These are phyloP conservation scores for Calidris pygmaea DNA, from an alignment of 2,113 vertebrate genomes.

Conservation along the genomic window DNA sequence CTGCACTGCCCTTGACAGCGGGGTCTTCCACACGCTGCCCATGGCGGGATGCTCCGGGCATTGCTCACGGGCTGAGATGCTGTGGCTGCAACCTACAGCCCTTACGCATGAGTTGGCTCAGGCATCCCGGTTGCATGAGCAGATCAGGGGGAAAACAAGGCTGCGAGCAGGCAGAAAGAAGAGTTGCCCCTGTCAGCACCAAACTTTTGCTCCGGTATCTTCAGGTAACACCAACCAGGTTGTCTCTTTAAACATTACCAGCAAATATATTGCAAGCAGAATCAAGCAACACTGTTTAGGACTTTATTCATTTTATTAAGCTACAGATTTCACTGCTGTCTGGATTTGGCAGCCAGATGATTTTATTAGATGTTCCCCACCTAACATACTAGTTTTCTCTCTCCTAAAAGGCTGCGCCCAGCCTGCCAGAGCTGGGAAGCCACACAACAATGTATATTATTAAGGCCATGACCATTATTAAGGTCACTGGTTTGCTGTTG, in stretches of 20 bases:
- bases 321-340: background rate
- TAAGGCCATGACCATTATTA: background rate
- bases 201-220: background rate
- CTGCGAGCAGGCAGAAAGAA: rapidly evolving
- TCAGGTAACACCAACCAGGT: background rate
- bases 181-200: background rate
- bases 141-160: background rate
- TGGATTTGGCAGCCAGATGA: background rate
- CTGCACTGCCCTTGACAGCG: rapidly evolving
- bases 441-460: background rate
- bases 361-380: background rate
- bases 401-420: background rate
- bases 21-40: rapidly evolving
- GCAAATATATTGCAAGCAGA: background rate
- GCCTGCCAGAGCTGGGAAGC: background rate
- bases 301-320: background rate
- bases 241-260: background rate
- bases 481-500: background rate
- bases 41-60: rapidly evolving
- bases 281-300: background rate
- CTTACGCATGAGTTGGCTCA: rapidly evolving
- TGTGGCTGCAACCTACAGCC: background rate
- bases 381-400: background rate
- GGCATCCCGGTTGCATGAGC: rapidly evolving
- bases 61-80: rapidly evolving